These are phyloP conservation scores for Calyptommatus sinebrachiatus DNA, from an alignment of 2,113 vertebrate species.

Conservation along the genomic window DNA sequence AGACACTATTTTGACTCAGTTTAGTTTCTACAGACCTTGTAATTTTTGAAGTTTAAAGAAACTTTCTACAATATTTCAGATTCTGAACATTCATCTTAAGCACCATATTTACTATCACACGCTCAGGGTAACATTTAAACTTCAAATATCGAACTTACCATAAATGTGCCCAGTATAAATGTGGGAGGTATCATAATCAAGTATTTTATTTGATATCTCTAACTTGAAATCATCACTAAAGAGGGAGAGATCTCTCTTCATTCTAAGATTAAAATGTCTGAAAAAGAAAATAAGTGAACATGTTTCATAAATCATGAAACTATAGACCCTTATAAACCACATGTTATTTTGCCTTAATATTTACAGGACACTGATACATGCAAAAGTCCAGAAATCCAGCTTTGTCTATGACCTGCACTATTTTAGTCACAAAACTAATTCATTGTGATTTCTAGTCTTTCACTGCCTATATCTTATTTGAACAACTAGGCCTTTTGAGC, in stretches of 20 bases:
- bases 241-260: conserved; percentile 89
- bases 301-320: conserved; percentile 9
- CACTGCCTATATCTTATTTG: neutral
- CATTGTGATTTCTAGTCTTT: neutral
- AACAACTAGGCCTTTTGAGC: neutral
- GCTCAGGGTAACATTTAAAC: neutral
- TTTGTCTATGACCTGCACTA: neutral
- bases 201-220: conserved; percentile 82
- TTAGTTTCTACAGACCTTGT: neutral
- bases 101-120: neutral
- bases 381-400: neutral
- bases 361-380: neutral
- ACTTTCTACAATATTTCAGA: neutral
- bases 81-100: neutral
- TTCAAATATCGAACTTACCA: conserved; percentile 76
- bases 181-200: conserved; percentile 89
- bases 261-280: conserved; percentile 92
- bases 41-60: neutral
- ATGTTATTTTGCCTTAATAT: neutral
- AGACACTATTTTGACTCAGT: neutral
- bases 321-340: neutral
- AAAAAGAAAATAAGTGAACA: conserved; percentile 34
- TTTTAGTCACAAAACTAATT: neutral
- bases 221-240: conserved; percentile 89
- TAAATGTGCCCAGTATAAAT: conserved; percentile 95